Evolutionary conservation across 2,113 vertebrate genomes (phyloP).

Genomic region (Cyphomyrus plagiostoma): DNA sequence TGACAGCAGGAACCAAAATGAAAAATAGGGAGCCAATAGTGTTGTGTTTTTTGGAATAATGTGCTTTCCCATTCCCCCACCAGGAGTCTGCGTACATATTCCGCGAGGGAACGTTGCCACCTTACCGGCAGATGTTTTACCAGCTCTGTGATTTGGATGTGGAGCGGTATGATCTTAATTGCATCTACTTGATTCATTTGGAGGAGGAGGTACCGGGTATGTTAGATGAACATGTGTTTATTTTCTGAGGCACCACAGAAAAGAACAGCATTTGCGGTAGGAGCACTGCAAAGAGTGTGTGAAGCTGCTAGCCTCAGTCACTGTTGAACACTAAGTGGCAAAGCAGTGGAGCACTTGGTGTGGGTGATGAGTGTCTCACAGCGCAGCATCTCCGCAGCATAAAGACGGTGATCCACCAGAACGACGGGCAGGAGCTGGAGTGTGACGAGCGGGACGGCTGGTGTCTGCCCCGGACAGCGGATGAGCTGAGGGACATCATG

Average conservation of each 20-base stretch:
- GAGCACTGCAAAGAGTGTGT: neutral
- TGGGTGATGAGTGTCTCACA: neutral
- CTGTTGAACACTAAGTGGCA: neutral
- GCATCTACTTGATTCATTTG: neutral
- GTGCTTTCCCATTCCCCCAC: neutral
- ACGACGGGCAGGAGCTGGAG: constrained; percentile 55
- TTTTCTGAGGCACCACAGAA: neutral
- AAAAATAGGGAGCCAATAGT: neutral
- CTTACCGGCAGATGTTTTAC: constrained; percentile 98
- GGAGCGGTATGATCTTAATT: constrained; percentile 63
- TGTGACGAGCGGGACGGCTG: constrained; percentile 89
- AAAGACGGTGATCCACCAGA: constrained; percentile 69
- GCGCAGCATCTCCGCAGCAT: constrained; percentile 57
- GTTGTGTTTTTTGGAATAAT: neutral
- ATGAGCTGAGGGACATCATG: constrained; percentile 81
- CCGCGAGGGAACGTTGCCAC: constrained; percentile 79
- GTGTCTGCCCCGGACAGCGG: constrained; percentile 80
- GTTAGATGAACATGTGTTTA: neutral
- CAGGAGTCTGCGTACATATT: constrained; percentile 87
- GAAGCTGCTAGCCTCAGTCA: neutral
- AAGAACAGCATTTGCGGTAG: neutral
- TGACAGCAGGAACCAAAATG: neutral
- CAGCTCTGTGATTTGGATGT: constrained; percentile 91
- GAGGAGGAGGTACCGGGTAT: neutral
- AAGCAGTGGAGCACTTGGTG: neutral